Evolutionary conservation across 2,888 invertebrate genomes (phyloP).

Genomic region (Gari tellinella): DNA sequence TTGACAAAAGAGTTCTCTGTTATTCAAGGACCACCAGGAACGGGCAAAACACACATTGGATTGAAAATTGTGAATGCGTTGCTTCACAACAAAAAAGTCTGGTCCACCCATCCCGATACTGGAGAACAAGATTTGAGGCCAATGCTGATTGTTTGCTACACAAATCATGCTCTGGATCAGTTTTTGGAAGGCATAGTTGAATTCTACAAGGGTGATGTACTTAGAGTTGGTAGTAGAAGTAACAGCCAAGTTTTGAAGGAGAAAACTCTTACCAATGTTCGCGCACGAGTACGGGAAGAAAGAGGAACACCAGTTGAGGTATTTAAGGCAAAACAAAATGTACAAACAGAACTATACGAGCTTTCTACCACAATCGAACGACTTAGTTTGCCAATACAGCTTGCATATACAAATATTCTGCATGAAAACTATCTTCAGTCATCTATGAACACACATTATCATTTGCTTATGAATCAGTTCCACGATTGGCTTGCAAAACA

Average conservation of each 20-base stretch:
- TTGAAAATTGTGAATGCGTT: slow-evolving; percentile 89
- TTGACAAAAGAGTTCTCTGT: slow-evolving; percentile 79
- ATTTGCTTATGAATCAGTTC: no score
- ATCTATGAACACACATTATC: slow-evolving; percentile 33
- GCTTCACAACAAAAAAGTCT: slow-evolving; percentile 86
- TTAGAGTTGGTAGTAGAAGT: slow-evolving; percentile 79
- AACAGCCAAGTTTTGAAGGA: slow-evolving; percentile 36
- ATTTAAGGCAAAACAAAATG: background rate
- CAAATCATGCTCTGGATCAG: slow-evolving; percentile 83
- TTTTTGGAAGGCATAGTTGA: slow-evolving; percentile 78
- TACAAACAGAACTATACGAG: no score
- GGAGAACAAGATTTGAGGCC: slow-evolving; percentile 66
- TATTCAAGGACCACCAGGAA: slow-evolving; percentile 90
- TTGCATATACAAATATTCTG: slow-evolving; percentile 57
- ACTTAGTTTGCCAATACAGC: no score
- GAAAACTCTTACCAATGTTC: background rate
- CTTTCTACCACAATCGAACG: no score
- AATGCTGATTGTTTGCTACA: slow-evolving; percentile 81
- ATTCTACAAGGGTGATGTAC: slow-evolving; percentile 68
- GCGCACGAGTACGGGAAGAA: background rate
- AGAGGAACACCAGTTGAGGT: background rate
- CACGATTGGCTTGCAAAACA: no score
- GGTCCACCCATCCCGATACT: slow-evolving; percentile 38
- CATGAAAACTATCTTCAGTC: slow-evolving; percentile 54
- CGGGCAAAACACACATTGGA: slow-evolving; percentile 93